Conservation (phyloP, 1,140 invertebrate genomes). For the Cryptotermes secundus region DNA sequence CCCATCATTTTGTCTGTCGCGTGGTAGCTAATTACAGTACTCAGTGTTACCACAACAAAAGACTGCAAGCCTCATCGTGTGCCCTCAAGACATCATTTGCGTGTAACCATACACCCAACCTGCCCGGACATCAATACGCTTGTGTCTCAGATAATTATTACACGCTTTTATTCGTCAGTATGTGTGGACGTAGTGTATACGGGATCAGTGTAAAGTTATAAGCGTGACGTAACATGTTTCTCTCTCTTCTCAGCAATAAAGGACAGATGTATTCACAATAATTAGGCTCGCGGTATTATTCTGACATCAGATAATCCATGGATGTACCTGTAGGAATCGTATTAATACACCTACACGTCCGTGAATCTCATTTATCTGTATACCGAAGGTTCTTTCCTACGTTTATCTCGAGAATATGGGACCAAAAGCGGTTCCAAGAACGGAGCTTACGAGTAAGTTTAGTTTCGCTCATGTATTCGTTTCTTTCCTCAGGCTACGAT, state of each 20-base stretch:
- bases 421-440: no score
- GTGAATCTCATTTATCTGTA: no score
- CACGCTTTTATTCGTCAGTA: not conserved
- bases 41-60: constrained; percentile 16
- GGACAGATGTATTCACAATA: not conserved
- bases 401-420: no score
- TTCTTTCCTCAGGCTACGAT: no score
- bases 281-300: not conserved
- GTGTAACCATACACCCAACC: not conserved
- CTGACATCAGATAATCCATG: not conserved
- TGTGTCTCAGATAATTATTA: not conserved
- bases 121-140: not conserved
- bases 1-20: constrained; percentile 9
- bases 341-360: no score
- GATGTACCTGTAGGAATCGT: not conserved
- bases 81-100: constrained; percentile 6
- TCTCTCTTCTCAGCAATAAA: not conserved
- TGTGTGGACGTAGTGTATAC: not conserved
- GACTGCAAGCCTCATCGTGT: not conserved
- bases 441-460: no score
- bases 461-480: no score
- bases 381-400: no score
- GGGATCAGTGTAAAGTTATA: not conserved
- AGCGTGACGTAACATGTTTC: not conserved
- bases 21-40: constrained; percentile 19